These are phyloP conservation scores for Brevipalpus yothersi DNA, from an alignment of 1,140 invertebrate genomes.

Conservation along the genomic window DNA sequence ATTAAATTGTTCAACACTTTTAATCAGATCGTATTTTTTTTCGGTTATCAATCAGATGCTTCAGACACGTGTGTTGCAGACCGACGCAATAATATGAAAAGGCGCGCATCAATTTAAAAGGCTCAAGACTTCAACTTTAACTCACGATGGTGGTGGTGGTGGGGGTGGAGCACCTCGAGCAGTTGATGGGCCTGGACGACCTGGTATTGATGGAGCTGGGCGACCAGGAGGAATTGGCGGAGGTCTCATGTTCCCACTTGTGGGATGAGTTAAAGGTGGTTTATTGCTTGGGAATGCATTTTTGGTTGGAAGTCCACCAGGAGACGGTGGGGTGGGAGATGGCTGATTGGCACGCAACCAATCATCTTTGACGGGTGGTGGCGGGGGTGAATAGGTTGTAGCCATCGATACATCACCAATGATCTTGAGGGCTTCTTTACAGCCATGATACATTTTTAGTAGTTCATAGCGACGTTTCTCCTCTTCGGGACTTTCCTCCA, in stretches of 20 bases:
- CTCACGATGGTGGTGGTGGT: conserved; percentile 77
- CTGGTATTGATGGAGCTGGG: conserved; percentile 22
- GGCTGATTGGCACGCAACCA: conserved; percentile 25
- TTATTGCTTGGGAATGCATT: conserved; percentile 4
- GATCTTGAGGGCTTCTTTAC: conserved; percentile 87
- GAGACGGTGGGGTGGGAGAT: conserved; percentile 7
- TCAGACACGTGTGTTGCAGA: no score
- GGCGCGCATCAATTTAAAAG: no score
- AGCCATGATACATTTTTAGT: conserved; percentile 98
- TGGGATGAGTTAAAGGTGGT: conserved; percentile 2
- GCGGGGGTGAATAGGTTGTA: conserved; percentile 61
- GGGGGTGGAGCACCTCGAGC: conserved; percentile 29
- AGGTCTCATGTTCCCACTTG: conserved; percentile 7
- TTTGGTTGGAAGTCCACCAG: conserved; percentile 7
- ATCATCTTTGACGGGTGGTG: conserved; percentile 26
- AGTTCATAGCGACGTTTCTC: conserved; percentile 90
- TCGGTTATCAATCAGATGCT: no score
- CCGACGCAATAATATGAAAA: no score
- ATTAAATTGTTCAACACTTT: no score
- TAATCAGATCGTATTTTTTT: no score
- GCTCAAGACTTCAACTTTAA: conserved; percentile 20
- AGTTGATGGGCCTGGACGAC: conserved; percentile 19
- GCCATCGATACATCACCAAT: conserved; percentile 95
- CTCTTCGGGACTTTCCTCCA: conserved; percentile 96
- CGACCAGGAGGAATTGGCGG: conserved; percentile 14